Percentiles rank a stretch among this genome's conserved stretches.
phyloP scores from a whole-genome alignment of 2,113 vertebrate genomes.

The Hippopotamus amphibius region DNA sequence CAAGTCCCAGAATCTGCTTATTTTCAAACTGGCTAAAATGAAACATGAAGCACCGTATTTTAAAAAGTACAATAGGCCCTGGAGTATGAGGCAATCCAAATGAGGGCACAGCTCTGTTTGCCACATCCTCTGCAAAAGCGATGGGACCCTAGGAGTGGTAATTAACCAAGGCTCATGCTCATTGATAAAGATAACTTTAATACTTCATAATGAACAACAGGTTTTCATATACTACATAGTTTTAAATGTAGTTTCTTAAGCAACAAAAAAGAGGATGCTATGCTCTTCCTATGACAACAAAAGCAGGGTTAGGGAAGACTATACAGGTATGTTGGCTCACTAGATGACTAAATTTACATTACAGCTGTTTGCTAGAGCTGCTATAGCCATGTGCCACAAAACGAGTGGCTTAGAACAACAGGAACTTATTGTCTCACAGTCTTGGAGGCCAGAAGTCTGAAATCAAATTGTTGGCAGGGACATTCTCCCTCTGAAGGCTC shows the following conservation, averaged over 20 bases:
- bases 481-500: neutral
- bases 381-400: neutral
- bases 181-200: neutral
- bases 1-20: neutral
- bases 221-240: neutral
- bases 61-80: constrained; percentile 9
- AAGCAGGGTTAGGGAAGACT: neutral
- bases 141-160: neutral
- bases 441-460: constrained; percentile 8
- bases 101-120: neutral
- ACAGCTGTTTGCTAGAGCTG: neutral
- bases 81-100: neutral
- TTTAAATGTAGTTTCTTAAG: neutral
- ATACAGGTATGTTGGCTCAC: neutral
- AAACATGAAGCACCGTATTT: constrained; percentile 25
- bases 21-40: constrained; percentile 47
- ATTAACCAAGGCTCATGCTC: neutral
- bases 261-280: neutral
- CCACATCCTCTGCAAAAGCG: neutral
- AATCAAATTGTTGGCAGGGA: neutral
- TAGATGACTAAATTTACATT: neutral
- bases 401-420: neutral
- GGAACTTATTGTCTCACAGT: neutral
- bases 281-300: neutral
- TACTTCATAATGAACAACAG: neutral